Evolutionary conservation across 1,140 invertebrate genomes (phyloP), one percentile per base, ranked within the genome.

Genomic region (Drosophila sucinea): DNA sequence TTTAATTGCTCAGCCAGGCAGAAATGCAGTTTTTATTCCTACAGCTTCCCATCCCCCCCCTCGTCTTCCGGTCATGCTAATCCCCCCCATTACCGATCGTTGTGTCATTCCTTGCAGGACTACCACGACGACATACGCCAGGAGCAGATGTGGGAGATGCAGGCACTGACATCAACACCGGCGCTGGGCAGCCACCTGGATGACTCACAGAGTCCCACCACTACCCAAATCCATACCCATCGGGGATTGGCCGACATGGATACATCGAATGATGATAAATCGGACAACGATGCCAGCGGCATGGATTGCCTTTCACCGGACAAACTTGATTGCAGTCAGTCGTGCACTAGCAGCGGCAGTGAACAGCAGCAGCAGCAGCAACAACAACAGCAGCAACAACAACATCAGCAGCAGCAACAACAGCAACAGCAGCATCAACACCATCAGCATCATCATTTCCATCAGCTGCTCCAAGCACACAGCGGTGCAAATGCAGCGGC

Each of bases 91-190:
- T 17, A 33, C 1, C 29, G 17, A 25, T 41, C 25, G 4, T 25
- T 44, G 1, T 3, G 44, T 25, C n/a, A 30, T 55, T 5, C 32
- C 5, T 41, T 55, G 4, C 91, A 96, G 95, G 95, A 96, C 89
- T 96, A 96, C 93, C 97, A 97, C 92, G 96, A 97, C 83, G 96
- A 97, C 78, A 97, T 97, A 71, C 92, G 96, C 67, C 96, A 97
- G 87, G 96, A 97, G 87, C 96, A 97, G 91, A 96, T 97, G 94
- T 94, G 96, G 93, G 96, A 97, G 91, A 96, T 97, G 96, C 96
- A 96, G 91, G 95, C 95, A 55, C 93, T 96, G 75, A 94, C 92
- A 54, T 93, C 93, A 11, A 92, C 91, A 32, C 73, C 91, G n/a
- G 79, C 87, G 25, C 80, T 91, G 64, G 73, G 73, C 23, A 84